Evolutionary conservation across 2,888 invertebrate genomes (phyloP).

Genomic region (Aspidiotus destructor): DNA sequence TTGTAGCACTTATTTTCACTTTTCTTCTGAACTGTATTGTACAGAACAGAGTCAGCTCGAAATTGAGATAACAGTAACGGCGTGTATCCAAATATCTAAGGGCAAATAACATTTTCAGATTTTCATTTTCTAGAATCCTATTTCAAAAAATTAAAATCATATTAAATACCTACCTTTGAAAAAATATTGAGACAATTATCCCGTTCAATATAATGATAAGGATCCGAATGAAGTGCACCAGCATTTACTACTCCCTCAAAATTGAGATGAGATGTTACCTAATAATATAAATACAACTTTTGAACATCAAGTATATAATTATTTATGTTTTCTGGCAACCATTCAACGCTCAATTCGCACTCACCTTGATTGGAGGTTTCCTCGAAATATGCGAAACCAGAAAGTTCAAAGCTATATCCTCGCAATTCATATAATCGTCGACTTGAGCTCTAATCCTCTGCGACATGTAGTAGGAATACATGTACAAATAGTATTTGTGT

Average conservation of each 20-base stretch:
- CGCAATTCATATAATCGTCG: slow-evolving; percentile 96
- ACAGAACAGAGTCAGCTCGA: slow-evolving; percentile 95
- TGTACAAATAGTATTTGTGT: slow-evolving; percentile 90
- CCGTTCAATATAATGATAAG: slow-evolving; percentile 92
- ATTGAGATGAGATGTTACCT: slow-evolving; percentile 96
- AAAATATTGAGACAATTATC: slow-evolving; percentile 97
- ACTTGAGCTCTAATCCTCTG: slow-evolving; percentile 91
- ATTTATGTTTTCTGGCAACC: too few relatives aligned
- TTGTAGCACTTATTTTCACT: slow-evolving; percentile 99
- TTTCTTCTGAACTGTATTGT: slow-evolving; percentile 95
- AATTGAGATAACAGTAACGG: slow-evolving; percentile 93
- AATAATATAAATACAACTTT: slow-evolving; percentile 28
- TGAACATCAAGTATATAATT: too few relatives aligned
- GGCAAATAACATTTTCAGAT: too few relatives aligned
- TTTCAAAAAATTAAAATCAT: slow-evolving; percentile 39
- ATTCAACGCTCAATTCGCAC: too few relatives aligned
- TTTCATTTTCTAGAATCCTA: slow-evolving; percentile 36
- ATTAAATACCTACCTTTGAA: slow-evolving; percentile 53
- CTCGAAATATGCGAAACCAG: slow-evolving; percentile 85
- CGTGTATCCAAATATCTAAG: slow-evolving; percentile 92
- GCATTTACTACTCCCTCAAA: slow-evolving; percentile 97
- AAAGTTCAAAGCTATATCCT: slow-evolving; percentile 97
- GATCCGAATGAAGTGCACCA: slow-evolving; percentile 87
- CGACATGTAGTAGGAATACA: slow-evolving; percentile 88
- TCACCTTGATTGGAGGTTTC: slow-evolving; percentile 90